Evolutionary conservation across 1,140 invertebrate genomes (phyloP).

Genomic region (Drosophila willistoni): DNA sequence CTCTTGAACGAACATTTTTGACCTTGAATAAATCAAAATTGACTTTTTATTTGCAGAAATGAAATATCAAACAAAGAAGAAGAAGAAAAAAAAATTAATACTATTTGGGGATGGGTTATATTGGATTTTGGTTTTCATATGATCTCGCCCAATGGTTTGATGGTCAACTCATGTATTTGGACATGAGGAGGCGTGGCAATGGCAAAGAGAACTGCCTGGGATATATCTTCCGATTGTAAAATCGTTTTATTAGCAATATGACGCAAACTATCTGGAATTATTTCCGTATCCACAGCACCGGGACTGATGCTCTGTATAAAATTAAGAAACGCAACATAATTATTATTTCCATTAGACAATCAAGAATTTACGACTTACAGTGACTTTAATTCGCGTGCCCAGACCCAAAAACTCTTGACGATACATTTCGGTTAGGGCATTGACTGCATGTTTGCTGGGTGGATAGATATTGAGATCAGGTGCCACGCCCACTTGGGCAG

Average conservation of each 20-base stretch:
- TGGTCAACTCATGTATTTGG: conserved; percentile 82
- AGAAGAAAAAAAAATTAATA: too few relatives aligned
- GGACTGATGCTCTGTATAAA: conserved; percentile 85
- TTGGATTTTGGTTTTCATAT: conserved; percentile 28
- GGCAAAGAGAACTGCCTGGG: conserved; percentile 84
- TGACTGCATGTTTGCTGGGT: conserved; percentile 88
- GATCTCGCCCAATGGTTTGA: conserved; percentile 72
- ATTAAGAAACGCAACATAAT: neutral
- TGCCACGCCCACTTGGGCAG: conserved; percentile 61
- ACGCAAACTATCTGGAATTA: conserved; percentile 69
- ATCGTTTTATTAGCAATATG: conserved; percentile 26
- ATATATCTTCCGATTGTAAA: conserved; percentile 84
- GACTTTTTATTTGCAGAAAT: too few relatives aligned
- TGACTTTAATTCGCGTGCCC: conserved; percentile 87
- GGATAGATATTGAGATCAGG: conserved; percentile 85
- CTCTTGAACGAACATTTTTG: too few relatives aligned
- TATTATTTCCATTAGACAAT: too few relatives aligned
- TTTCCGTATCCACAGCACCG: conserved; percentile 85
- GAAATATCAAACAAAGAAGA: too few relatives aligned
- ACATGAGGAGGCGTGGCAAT: conserved; percentile 84
- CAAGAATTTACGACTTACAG: conserved; percentile 83
- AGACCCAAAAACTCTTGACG: conserved; percentile 86
- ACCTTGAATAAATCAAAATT: too few relatives aligned
- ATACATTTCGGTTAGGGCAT: conserved; percentile 86
- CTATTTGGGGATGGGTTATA: too few relatives aligned